Percentiles rank a stretch among this genome's conserved stretches.
Evolutionary conservation across 92 coral and sea anemone species (phyloP).

Genomic region (Desmophyllum pertusum): DNA sequence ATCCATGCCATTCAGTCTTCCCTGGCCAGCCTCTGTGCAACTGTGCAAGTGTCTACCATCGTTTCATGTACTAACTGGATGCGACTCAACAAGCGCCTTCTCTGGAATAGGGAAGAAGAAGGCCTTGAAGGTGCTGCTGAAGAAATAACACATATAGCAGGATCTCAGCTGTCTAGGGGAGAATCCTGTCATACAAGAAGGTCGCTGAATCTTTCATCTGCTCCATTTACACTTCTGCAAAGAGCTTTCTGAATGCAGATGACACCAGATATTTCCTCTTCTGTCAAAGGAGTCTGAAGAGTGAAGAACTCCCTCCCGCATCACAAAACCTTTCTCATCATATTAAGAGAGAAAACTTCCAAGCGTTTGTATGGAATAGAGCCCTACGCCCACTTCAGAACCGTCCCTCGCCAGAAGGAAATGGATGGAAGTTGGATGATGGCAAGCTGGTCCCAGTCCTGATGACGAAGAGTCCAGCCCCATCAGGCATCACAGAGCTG

Average conservation of each 20-base stretch:
- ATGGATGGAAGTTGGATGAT: slow-evolving; percentile 60
- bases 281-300: slow-evolving; percentile 52
- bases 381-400: slow-evolving; percentile 49
- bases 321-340: slow-evolving; percentile 53
- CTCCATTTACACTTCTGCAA: slow-evolving; percentile 51
- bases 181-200: slow-evolving; percentile 20
- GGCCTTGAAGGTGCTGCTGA: slow-evolving; percentile 66
- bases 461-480: slow-evolving; percentile 58
- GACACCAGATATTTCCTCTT: slow-evolving; percentile 66
- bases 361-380: slow-evolving; percentile 62
- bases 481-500: slow-evolving; percentile 54
- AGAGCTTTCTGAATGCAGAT: slow-evolving; percentile 58
- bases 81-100: slow-evolving; percentile 56
- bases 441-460: slow-evolving; percentile 53
- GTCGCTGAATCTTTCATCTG: slow-evolving; percentile 56
- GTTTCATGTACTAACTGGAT: slow-evolving; percentile 54
- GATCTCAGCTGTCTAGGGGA: slow-evolving; percentile 36
- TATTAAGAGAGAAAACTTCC: slow-evolving; percentile 57
- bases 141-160: slow-evolving; percentile 26
- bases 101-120: slow-evolving; percentile 63
- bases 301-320: slow-evolving; percentile 62
- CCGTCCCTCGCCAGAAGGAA: slow-evolving; percentile 59
- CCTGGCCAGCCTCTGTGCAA: slow-evolving; percentile 41
- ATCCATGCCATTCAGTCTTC: no score
- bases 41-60: slow-evolving; percentile 40